Base-by-base conservation (phyloP, 1,140 invertebrate genomes). In the Polypedilum vanderplanki region DNA sequence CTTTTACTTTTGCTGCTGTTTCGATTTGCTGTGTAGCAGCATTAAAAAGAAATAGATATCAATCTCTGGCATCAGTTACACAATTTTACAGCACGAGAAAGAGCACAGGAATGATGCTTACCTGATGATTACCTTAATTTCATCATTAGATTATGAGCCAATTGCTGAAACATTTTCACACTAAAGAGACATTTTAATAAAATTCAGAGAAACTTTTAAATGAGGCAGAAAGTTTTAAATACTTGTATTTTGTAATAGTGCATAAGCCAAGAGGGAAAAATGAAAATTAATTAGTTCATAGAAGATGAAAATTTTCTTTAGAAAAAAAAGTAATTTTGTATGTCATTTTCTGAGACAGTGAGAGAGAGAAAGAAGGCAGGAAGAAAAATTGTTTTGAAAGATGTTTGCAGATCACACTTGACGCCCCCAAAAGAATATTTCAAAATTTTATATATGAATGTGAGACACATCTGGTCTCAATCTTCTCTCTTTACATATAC, bases 371-470 rank as follows among this genome's bases (percentile, higher is more conserved):
- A 46, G 3, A 57, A 15, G 12, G 46, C 46, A 57, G 46, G 46
- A 57, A 57, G 46, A 57, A 57, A n/a, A 57, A 57, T 57, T 33
- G n/a, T 57, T 57, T 57, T 57, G 46, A 57, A 57, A 70, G 65
- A 70, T 70, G 65, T 70, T 70, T 70, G 15, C 65, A 70, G 18
- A 20, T 70, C 65, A 70, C 65, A 70, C 65, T 70, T 70, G 65
- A 70, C 65, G 65, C 65, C 65, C 20, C 65, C 65, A 70, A 70
- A 70, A 70, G 65, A 18, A 70, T 70, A 18, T 70, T 18, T 22
- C 65, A 70, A 17, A 12, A 15, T 20, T 70, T 4, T 20, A 20
- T 18, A 33, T 33, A 18, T 67, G n/a, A n/a, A 70, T 70, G 9
- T 70, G 65, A 22, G 65, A 70, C 65, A 70, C 65, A 70, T 70